Conservation (phyloP, 2,888 invertebrate species). For the Microctonus hyperodae region DNA sequence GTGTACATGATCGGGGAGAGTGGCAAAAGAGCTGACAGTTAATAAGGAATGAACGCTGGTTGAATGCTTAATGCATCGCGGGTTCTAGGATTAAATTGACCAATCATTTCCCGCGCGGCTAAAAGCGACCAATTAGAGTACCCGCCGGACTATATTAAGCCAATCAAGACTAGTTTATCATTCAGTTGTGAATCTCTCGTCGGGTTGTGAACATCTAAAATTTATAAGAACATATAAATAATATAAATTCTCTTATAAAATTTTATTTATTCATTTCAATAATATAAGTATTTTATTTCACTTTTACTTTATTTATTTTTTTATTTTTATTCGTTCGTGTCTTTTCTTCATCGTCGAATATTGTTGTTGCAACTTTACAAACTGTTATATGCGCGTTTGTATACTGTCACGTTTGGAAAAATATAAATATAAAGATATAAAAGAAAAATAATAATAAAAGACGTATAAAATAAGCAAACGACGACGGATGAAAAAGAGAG, state of each 20-base stretch:
- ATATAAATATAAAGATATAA: too few species aligned
- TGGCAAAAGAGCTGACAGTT: slow-evolving; percentile 43
- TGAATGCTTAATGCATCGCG: slow-evolving; percentile 62
- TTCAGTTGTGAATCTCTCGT: slow-evolving; percentile 66
- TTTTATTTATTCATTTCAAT: too few species aligned
- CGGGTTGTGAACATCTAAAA: slow-evolving; percentile 59
- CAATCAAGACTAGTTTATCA: slow-evolving; percentile 72
- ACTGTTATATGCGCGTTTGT: background rate
- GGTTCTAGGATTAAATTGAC: slow-evolving; percentile 63
- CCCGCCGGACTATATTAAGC: slow-evolving; percentile 71
- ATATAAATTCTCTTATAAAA: background rate
- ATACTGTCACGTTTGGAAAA: background rate
- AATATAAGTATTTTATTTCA: too few species aligned
- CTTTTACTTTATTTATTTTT: background rate
- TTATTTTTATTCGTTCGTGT: slow-evolving; percentile 14
- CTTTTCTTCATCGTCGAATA: background rate
- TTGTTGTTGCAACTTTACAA: background rate
- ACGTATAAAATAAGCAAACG: background rate
- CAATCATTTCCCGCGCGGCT: slow-evolving; percentile 65
- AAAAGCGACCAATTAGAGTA: slow-evolving; percentile 70
- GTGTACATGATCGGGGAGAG: slow-evolving; percentile 31
- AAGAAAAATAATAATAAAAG: background rate
- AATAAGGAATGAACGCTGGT: slow-evolving; percentile 62
- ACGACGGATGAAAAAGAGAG: background rate
- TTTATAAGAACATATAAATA: slow-evolving; percentile 21